Base-by-base conservation (phyloP, 1,140 invertebrate species). In the Pseudomyrmex pallidus region DNA sequence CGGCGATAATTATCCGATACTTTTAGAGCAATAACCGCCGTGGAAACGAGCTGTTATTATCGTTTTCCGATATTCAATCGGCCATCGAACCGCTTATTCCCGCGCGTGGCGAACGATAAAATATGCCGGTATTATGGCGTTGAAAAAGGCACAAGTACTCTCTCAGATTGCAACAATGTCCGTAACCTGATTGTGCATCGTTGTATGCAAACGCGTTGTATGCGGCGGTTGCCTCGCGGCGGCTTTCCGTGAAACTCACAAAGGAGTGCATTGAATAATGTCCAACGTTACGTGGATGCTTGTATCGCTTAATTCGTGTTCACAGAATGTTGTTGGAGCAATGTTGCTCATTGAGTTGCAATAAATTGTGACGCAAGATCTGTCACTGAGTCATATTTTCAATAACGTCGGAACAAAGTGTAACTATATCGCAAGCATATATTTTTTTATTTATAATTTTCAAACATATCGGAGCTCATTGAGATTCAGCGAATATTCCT, bases 1-100 rank as follows among this genome's bases (percentile, higher is more conserved):
- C 44, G 12, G 70, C 59, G 73, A 82, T 82, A 87, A 84, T 85
- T 70, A 87, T 87, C 83, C 86, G 80, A 78, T 72, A 88, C 83
- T 87, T 87, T 87, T 85, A 83, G 82, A 83, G 82, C 63, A 74
- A 70, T 74, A 52, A 52, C 67, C 52, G 68, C 86, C 86, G 82
- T 80, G 82, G 74, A 35, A 68, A 80, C 48, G 54, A 22, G 15
- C 66, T 59, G 76, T 87, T 87, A 87, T 87, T 83, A 82, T 84
- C 63, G 63, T 80, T 78, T 84, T 64, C 83, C 86, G 77, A 82
- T 82, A 82, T 35, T 57, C 57, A 25, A 82, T 74, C 78, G 25
- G 59, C 50, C 61, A 54, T 57, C 78, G 57, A 82, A 50, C 68
- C 57, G 78, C 35, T 82, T 59, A 80, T 48, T 80, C 54, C 44